Evolutionary conservation across 2,797 vertebrate genomes (phyloP), one percentile per base, ranked within the genome.

Genomic region (Manis crassicaudata): DNA sequence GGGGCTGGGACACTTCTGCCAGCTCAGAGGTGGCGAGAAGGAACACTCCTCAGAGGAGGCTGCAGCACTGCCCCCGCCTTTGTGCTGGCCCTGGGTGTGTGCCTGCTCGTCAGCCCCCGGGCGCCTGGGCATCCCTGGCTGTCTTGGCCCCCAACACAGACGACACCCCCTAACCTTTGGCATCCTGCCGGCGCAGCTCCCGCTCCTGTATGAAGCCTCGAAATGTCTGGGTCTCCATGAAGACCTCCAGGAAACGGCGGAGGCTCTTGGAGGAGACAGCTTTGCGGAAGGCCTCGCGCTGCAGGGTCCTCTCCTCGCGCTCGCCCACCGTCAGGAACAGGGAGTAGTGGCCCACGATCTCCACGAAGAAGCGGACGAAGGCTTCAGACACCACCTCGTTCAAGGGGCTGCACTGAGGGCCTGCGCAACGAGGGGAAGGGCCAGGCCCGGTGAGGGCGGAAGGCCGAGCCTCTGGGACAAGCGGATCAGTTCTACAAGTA

Each of bases 181-280:
- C 98, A 25, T 99, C 99, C 97, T 99, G 99, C 88, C 99, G 98
- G 77, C 99, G 98, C 92, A 99, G 98, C 97, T 99, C 99, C 87
- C 99, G 99, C 98, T 99, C 99, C 98, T 99, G 99, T 98, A 99
- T 98, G 97, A 99, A 99, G 94, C 99, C 99, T 0, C 99, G 99
- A 3, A 99, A 99, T 98, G 99, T 99, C 98, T 99, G 99, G 0
- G 99, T 99, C 98, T 99, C 99, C 99, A 99, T 99, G 98, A 99
- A 99, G 77, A 99, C 99, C 98, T 99, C 99, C 98, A 99, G 98
- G 98, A 99, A 99, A 62, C 99, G 99, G 0, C 99, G 99, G 68
- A 99, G 98, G 97, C 99, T 99, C 98, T 99, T 99, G 90, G 99
- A 99, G 13, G 99, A 99, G 97, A 99, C 99, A 0, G 99, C 99